Percentiles rank a stretch among this genome's conserved stretches.
These are phyloP conservation scores for Melospiza melodia DNA, from an alignment of 2,113 vertebrate species.

Conservation along the genomic window DNA sequence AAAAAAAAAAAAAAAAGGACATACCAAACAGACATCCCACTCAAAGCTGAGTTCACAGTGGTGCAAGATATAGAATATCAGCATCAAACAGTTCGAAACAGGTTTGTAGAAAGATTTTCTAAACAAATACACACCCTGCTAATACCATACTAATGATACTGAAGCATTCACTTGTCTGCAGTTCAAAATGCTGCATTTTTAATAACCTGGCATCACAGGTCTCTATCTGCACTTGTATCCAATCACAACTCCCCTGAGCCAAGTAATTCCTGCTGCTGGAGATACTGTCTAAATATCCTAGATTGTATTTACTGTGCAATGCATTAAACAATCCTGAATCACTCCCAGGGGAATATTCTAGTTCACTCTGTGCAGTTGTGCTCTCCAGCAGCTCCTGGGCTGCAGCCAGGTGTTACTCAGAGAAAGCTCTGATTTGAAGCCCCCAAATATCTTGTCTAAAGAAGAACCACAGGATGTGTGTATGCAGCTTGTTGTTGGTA, in stretches of 20 bases:
- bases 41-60: background rate
- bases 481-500: background rate
- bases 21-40: background rate
- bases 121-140: background rate
- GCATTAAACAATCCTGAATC: slow-evolving; percentile 29
- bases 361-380: background rate
- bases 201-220: background rate
- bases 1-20: background rate
- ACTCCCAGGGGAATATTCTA: background rate
- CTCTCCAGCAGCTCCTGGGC: background rate
- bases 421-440: background rate
- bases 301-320: slow-evolving; percentile 49
- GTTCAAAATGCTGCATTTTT: slow-evolving; percentile 1
- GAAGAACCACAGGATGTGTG: background rate
- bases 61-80: background rate
- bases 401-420: background rate
- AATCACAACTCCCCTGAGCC: slow-evolving; percentile 11
- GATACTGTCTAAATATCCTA: slow-evolving; percentile 38
- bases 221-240: background rate
- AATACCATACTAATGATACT: background rate
- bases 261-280: slow-evolving; percentile 33
- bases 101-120: background rate
- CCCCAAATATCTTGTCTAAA: background rate
- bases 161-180: background rate
- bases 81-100: background rate